Base-by-base conservation (phyloP, 2,797 vertebrate genomes). In the Cirrhinus mrigala region DNA sequence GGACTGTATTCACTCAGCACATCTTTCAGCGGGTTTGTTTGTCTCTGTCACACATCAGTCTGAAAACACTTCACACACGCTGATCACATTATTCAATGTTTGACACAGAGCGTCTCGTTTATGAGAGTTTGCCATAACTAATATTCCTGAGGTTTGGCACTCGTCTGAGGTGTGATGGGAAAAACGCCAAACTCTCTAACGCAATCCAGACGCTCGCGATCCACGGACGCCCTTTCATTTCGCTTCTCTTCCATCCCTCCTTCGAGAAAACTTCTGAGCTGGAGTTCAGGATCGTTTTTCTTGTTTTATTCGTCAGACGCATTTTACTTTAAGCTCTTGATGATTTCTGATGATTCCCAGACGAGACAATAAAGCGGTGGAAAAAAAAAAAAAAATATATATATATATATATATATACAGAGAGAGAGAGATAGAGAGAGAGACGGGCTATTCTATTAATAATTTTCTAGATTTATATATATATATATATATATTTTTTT, bases 301-400 rank as follows among this genome's bases (percentile, higher is more conserved):
- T 87, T 83, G 20, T 40, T 69, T 73, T 48, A 73, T 48, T 73
- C 69, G 3, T 24, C 81, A 79, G 78, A 24, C 40, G 24, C 20
- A 46, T 50, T 56, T 81, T 78, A 22, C 85, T 87, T 82, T 82
- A 79, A 79, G 68, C 86, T 81, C 29, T 66, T 66, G 64, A 66
- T 66, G 62, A 66, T 66, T 89, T 52, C 37, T 82, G 83, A 88
- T 88, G 83, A 82, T 82, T 87, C 81, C 77, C 88, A 88, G 89
- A 85, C 85, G 81, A 69, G 82, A 89, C 70, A 86, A 79, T 85
- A 70, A 76, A 84, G 52, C 48, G 44, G 62, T 50, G 76, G 60
- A 64, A 3, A 37, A 37, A 37, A 37, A 37, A 37, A 37, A 0
- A 5, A 37, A 4, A 37, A 64, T 64, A 62, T 14, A 14, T 14